Evolutionary conservation across 1,140 invertebrate genomes (phyloP), one percentile per base, ranked within the genome.

Genomic region (Drosophila nigromelanica): DNA sequence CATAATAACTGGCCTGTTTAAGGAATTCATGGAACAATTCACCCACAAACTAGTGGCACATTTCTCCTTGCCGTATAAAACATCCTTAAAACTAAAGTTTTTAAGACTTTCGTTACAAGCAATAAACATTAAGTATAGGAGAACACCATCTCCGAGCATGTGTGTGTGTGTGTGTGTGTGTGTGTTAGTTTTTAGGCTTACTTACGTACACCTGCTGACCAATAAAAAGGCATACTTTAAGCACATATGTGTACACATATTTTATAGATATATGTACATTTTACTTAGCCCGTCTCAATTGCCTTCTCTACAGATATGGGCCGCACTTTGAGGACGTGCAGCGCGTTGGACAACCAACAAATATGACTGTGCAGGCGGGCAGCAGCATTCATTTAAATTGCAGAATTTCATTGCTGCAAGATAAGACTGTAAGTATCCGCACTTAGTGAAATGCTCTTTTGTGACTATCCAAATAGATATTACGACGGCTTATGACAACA

Each of bases 321-420:
- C 95, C 95, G 35, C 94, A 94, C 75, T 95, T 96, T 78, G 95
- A 95, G 82, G 94, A 94, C 70, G 91, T 92, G 18, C 92, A 93
- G 15, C 81, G 76, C n/a, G 92, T 92, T 62, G 94, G 94, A 30
- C 94, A 95, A 78, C 91, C 94, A 8, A 94, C 94, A 50, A 96
- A 96, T 87, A 94, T 97, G 60, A 97, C 96, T 1, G 95, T 96
- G n/a, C 95, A 96, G 73, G 94, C 96, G 50, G 96, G 96, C 7
- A 95, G 95, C 55, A 96, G 95, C 45, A 95, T 96, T 45, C 95
- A 95, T 81, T 93, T 97, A 66, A 96, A 97, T 92, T 97, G 96
- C 92, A 94, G 95, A 83, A 96, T 97, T 85, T 96, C 96, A 74
- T 92, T 97, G 63, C 93, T 97, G 15, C 96, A 96, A 87, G 96